Evolutionary conservation across 2,888 invertebrate genomes (phyloP), one percentile per base, ranked within the genome.

Genomic region (Parelbella ahira): DNA sequence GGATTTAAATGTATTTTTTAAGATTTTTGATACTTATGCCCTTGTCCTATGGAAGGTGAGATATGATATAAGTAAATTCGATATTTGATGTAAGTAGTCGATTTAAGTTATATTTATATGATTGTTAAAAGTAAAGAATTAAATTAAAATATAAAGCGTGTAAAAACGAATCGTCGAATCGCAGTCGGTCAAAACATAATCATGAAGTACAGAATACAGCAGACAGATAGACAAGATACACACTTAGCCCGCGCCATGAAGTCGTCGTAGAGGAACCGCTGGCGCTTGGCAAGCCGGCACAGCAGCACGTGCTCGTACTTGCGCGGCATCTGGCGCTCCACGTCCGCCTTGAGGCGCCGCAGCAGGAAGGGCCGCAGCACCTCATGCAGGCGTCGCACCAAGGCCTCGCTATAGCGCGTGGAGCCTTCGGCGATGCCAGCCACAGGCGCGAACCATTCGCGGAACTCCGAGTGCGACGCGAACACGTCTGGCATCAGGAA

Each of bases 401-500:
- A 73, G 60, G 69, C 74, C 52, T 76, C 81, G 63, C 69, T 63
- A 62, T 62, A 57, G 21, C 70, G 60, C 56, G 58, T 55, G 49
- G 64, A 57, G 57, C 58, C 62, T 43, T 56, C 80, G 33, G 77
- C 82, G 57, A 72, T 68, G 61, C 67, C 75, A 44, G 97, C 96
- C 50, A 99, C 94, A 25, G 98, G 98, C 44, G 96, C 96, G 89
- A 99, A 99, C 99, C 99, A 99, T 83, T 98, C 97, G 75, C 97
- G 97, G 76, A 97, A 97, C 82, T 98, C 97, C 37, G 95, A 91
- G 87, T 99, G 97, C 33, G 97, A 97, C 56, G 97, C 95, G 89
- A 98, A 98, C 55, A 98, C 95, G 75, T 95, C 93, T 25, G 98
- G 98, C 98, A 98, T 98, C 37, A 98, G 90, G 84, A 98, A 98